Evolutionary conservation across 2,888 invertebrate genomes (phyloP), one percentile per base, ranked within the genome.

Genomic region (Prosopocoilus inquinatus): DNA sequence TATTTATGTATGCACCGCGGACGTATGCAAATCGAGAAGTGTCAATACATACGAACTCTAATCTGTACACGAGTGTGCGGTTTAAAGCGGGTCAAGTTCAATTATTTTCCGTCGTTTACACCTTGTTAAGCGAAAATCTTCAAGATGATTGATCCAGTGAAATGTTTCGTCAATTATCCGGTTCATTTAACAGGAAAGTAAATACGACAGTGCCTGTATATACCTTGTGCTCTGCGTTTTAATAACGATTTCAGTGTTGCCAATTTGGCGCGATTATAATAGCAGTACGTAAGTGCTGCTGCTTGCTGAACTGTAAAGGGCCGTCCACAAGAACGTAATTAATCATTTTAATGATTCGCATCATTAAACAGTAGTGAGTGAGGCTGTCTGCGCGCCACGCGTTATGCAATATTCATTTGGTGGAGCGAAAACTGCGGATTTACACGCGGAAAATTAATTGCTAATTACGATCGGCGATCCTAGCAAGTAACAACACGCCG

Each of bases 311-410:
- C 16, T 20, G 46, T 39, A 53, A 52, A 34, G 47, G 48, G 33
- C 47, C 46, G 43, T 55, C 46, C 43, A 41, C 9, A 46, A 47
- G 46, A 50, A 20, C 16, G 46, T 47, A 55, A 62, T 62, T 62
- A 62, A 61, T 62, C 57, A 62, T 61, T 62, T 62, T 64, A 59
- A 62, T 58, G 57, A 62, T 59, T 61, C 55, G 57, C 61, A 54
- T 62, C 58, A 57, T 61, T 64, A 59, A 63, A 64, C 59, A 64
- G 60, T 60, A 63, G 62, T 61, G 53, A 56, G 59, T 62, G 58
- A n/a, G n/a, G 47, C 55, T 54, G 58, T 57, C 59, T 63, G 59
- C 53, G 59, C 55, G 58, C 57, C 56, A 55, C 53, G 61, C 53
- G 58, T 61, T 57, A 47, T 47, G 50, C 49, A 61, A 55, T 60